Evolutionary conservation across 2,113 vertebrate genomes (phyloP), one percentile per base, ranked within the genome.

Genomic region (Gila orcuttii): DNA sequence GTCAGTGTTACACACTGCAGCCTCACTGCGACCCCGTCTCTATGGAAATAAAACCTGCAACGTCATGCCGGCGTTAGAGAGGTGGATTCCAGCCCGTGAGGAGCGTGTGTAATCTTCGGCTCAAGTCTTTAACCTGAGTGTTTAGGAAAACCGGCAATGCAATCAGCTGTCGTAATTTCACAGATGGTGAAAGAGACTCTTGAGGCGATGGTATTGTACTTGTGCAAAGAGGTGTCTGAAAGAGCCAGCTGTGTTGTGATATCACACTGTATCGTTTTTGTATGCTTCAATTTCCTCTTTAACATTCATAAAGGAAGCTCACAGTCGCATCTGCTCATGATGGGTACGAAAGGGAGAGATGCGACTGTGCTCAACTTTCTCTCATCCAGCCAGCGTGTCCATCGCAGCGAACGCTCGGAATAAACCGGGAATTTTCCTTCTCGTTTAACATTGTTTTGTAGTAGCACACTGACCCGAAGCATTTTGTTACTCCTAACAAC

Each of bases 1-100:
- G 93, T 95, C 94, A 95, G 92, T 94, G 93, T 94, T 93, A 93
- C 95, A 94, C 91, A 91, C 90, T 47, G 91, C 91, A 92, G 94
- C 94, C 92, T 94, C 90, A 89, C 90, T 93, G 94, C 94, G 94
- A 93, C 92, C 93, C 89, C 89, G 81, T 80, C 90, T 84, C 86
- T 93, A 93, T 92, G 89, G 90, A 95, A 94, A 94, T 93, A 92
- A 91, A 93, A 93, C 88, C 89, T 93, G 94, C 93, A 92, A 92
- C 92, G 92, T 94, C 94, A 94, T 90, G 91, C 85, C 84, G 91
- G 90, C 87, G 84, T 91, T 89, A 93, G 92, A 89, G 91, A 90
- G 89, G 90, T 90, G 90, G 89, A 93, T 92, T 93, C 91, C 92
- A 93, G 90, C 91, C 91, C 17, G 52, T 19, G 52, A 55, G 52